phyloP scores from a whole-genome alignment of 2,888 invertebrate species.

The Lamproptera curius region DNA sequence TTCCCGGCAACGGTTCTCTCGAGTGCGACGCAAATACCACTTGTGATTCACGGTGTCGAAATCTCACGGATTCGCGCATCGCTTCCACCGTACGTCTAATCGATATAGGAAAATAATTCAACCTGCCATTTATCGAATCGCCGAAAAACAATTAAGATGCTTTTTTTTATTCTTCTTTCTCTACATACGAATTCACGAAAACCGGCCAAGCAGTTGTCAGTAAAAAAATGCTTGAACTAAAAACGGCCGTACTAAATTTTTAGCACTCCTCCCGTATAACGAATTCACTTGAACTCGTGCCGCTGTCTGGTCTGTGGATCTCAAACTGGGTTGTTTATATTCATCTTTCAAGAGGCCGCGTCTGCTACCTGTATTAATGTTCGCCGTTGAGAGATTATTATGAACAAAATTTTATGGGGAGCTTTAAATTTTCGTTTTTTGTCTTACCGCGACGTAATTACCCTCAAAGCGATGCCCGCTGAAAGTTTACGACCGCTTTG shows the following conservation, averaged over 20 bases:
- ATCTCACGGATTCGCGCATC: not conserved
- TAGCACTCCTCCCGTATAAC: not conserved
- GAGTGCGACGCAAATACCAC: slow-evolving; percentile 1
- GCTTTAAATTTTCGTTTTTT: slow-evolving; percentile 15
- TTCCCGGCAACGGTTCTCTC: not conserved
- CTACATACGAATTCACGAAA: no score
- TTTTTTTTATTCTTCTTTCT: no score
- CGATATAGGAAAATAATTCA: no score
- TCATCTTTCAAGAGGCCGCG: slow-evolving; percentile 32
- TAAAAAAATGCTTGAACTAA: not conserved
- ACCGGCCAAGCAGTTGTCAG: no score
- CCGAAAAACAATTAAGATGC: no score
- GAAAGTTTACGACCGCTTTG: slow-evolving; percentile 16
- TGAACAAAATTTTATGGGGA: slow-evolving; percentile 13
- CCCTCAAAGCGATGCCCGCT: slow-evolving; percentile 12
- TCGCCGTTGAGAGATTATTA: slow-evolving; percentile 22
- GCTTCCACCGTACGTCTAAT: not conserved
- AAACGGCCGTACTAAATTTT: not conserved
- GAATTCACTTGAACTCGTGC: not conserved
- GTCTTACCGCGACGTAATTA: slow-evolving; percentile 11
- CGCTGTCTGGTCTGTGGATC: not conserved
- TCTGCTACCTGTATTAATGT: slow-evolving; percentile 32
- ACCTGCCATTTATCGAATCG: no score
- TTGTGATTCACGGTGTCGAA: slow-evolving; percentile 10
- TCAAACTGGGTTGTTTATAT: slow-evolving; percentile 8